Evolutionary conservation across 2,888 invertebrate genomes (phyloP), one percentile per base, ranked within the genome.

Genomic region (Agrochola lota): DNA sequence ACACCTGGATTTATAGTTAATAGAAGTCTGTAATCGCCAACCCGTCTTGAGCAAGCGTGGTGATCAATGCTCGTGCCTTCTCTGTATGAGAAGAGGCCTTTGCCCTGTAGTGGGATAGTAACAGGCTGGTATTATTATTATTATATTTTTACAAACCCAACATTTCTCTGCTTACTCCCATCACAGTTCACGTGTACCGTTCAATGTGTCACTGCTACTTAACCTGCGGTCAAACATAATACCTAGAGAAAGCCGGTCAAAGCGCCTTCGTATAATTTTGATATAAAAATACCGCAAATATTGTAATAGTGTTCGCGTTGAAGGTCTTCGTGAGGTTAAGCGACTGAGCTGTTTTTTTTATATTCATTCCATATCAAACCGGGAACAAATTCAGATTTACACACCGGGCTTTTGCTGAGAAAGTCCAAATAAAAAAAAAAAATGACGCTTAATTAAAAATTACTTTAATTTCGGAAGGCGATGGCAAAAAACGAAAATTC

Each of bases 211-310:
- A 72, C 40, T 70, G 72, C 23, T 69, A 23, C 40, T 60, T 85
- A 85, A 81, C 81, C 81, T 74, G 30, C 1, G 59, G 74, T 74
- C 82, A 60, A 52, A 71, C 26, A 63, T 76, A 81, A 77, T 69
- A 59, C 68, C 46, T 59, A 71, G 88, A 83, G 87, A 87, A 87
- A 87, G 87, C 81, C 74, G 88, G 88, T 77, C 88, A 77, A 57
- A 74, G 23, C 62, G n/a, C 46, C 67, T 74, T n/a, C 60, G 77
- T 74, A 86, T 81, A 79, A 78, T 80, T 77, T 66, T 66, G 11
- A 71, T 35, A 75, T 76, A 63, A 74, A 81, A 85, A 82, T 78
- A 81, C 74, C 80, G 78, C 78, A 72, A 81, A 78, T 63, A 67
- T 74, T 71, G 15, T 72, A 64, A 67, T 73, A 35, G 59, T 59